Percentiles rank a stretch among this genome's conserved stretches.
phyloP scores from a whole-genome alignment of 1,140 invertebrate species.

The Leptinotarsa defecta region DNA sequence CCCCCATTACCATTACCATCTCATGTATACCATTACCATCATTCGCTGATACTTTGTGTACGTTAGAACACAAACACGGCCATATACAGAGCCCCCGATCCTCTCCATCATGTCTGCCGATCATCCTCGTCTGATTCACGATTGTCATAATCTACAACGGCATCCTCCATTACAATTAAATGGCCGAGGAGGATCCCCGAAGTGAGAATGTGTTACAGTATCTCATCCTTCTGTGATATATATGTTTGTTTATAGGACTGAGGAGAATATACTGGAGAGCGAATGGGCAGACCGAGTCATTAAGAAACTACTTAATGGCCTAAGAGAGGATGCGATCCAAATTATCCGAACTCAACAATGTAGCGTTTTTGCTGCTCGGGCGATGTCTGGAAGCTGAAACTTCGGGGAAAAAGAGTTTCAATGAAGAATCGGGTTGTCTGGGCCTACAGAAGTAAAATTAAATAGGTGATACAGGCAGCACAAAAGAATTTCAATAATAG shows the following conservation, averaged over 20 bases:
- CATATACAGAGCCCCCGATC: background rate
- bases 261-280: conserved; percentile 18
- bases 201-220: conserved; percentile 18
- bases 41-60: too few relatives aligned
- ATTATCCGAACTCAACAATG: conserved; percentile 22
- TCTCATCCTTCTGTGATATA: conserved; percentile 24
- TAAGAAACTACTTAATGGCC: conserved; percentile 25
- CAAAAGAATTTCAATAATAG: too few relatives aligned
- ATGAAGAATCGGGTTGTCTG: too few relatives aligned
- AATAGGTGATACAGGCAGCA: too few relatives aligned
- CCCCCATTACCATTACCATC: too few relatives aligned
- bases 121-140: conserved; percentile 10
- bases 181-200: background rate
- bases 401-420: too few relatives aligned
- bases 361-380: conserved; percentile 7
- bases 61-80: background rate
- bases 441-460: too few relatives aligned
- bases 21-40: too few relatives aligned
- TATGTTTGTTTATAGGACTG: conserved; percentile 20
- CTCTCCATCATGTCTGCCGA: background rate
- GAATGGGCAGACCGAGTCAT: conserved; percentile 16
- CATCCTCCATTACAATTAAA: conserved; percentile 22
- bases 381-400: background rate
- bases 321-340: conserved; percentile 18
- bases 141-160: conserved; percentile 14